These are phyloP conservation scores for Trachurus trachurus DNA, from an alignment of 2,797 vertebrate genomes.

Conservation along the genomic window DNA sequence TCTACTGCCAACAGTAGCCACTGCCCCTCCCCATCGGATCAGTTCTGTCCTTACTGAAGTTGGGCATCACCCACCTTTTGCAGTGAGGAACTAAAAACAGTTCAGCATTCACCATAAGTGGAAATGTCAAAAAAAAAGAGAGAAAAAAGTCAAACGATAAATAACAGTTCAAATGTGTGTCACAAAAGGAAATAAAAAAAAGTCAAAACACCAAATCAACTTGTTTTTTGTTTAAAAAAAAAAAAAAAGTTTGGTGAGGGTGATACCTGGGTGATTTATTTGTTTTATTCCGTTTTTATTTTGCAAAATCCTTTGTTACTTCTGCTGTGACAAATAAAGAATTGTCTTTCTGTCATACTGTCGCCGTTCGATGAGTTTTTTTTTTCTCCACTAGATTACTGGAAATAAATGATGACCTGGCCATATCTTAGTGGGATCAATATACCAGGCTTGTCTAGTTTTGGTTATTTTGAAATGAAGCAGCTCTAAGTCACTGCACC, in stretches of 20 bases:
- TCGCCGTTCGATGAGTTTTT: not conserved
- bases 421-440: too few relatives aligned
- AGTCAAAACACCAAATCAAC: conserved; percentile 54
- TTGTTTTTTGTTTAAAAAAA: conserved; percentile 64
- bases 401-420: not conserved
- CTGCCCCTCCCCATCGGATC: conserved; percentile 39
- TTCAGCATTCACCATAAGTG: conserved; percentile 34
- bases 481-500: not conserved
- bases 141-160: conserved; percentile 34
- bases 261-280: conserved; percentile 59
- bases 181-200: conserved; percentile 49
- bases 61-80: conserved; percentile 43
- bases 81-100: conserved; percentile 42
- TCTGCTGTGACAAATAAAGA: conserved; percentile 87
- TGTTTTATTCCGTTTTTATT: conserved; percentile 74
- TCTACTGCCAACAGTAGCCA: conserved; percentile 63
- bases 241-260: conserved; percentile 61
- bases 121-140: conserved; percentile 26
- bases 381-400: not conserved
- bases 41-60: conserved; percentile 55
- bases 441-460: not conserved
- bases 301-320: conserved; percentile 84
- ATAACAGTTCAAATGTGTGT: conserved; percentile 56
- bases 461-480: not conserved
- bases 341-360: conserved; percentile 76